A percentile compares a stretch with the other conserved stretches of the same genome.
Evolutionary conservation across 2,888 invertebrate genomes (phyloP).

Genomic region (Synergus umbraculus): DNA sequence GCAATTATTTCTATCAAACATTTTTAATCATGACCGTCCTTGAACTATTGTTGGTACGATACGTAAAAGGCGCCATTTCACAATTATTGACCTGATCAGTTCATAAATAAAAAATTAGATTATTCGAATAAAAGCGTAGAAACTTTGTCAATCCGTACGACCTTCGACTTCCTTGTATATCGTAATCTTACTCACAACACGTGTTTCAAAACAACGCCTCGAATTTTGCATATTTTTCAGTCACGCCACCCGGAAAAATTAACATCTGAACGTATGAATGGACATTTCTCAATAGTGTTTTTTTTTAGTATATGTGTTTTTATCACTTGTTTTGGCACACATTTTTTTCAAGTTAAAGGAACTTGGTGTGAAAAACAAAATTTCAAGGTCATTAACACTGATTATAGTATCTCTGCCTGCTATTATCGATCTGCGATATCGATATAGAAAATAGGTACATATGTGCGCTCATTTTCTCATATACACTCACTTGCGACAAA

Average conservation of each 20-base stretch:
- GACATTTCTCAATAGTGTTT: constrained; percentile 1
- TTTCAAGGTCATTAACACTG: background rate
- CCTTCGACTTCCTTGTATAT: constrained; percentile 12
- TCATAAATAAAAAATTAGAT: background rate
- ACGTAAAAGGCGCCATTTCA: background rate
- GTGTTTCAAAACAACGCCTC: constrained; percentile 29
- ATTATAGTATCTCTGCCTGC: background rate
- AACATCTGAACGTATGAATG: constrained; percentile 11
- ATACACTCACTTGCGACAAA: background rate
- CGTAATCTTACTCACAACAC: constrained; percentile 19
- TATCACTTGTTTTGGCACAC: background rate
- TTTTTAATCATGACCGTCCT: background rate
- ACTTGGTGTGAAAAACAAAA: background rate
- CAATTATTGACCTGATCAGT: background rate
- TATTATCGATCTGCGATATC: background rate
- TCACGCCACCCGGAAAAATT: constrained; percentile 32
- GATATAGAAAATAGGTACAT: background rate
- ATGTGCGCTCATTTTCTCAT: background rate
- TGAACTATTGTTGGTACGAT: background rate
- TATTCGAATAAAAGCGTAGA: constrained; percentile 7
- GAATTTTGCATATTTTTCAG: constrained; percentile 22
- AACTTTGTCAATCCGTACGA: background rate
- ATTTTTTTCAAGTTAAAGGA: background rate
- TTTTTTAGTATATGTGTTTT: background rate
- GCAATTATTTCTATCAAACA: background rate